These are phyloP conservation scores for Diplodus puntazzo DNA, from an alignment of 2,797 vertebrate genomes.

Conservation along the genomic window DNA sequence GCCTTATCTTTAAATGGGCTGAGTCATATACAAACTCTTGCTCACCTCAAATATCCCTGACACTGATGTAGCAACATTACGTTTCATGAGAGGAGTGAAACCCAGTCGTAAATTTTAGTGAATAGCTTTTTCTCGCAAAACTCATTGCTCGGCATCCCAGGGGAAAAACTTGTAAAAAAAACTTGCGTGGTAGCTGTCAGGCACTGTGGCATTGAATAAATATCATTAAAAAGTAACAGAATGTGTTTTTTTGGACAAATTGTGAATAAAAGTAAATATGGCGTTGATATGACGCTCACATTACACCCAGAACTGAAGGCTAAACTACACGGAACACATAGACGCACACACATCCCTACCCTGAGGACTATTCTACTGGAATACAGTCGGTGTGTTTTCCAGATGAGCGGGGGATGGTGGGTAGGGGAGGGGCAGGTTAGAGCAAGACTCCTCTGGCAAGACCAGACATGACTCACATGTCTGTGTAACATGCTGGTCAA, in stretches of 20 bases:
- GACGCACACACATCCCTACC: neutral
- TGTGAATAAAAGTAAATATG: neutral
- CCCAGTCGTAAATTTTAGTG: neutral
- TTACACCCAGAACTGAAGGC: neutral
- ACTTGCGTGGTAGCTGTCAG: neutral
- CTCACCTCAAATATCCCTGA: neutral
- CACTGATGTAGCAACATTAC: neutral
- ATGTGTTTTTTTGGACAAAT: neutral
- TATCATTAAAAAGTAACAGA: neutral
- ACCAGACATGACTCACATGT: conserved; percentile 5
- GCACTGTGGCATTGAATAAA: neutral
- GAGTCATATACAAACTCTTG: conserved; percentile 6
- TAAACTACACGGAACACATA: neutral
- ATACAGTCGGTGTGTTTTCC: conserved; percentile 25
- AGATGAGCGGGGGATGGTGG: neutral
- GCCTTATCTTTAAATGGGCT: conserved; percentile 27
- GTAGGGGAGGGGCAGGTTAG: conserved; percentile 26
- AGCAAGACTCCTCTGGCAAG: conserved; percentile 38
- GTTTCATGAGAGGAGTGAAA: conserved; percentile 6
- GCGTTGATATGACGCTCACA: rapidly evolving
- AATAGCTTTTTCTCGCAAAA: neutral
- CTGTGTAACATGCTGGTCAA: neutral
- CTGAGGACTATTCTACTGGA: neutral
- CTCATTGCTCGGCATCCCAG: neutral
- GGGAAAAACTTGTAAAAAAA: neutral